phyloP scores from a whole-genome alignment of 2,113 vertebrate species.

The Donacobius atricapilla region DNA sequence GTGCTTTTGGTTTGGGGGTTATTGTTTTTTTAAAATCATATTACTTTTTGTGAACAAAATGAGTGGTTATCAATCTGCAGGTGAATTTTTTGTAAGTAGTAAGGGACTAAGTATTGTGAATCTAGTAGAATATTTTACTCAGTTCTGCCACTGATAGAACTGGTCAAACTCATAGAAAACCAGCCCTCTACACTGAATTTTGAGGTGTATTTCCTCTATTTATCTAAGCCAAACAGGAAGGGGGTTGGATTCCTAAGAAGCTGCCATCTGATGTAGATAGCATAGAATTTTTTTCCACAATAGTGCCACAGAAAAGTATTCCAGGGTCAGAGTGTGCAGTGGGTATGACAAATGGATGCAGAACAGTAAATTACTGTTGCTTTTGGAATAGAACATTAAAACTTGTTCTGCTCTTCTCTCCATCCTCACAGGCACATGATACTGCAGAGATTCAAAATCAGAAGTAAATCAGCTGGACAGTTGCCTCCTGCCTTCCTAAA shows the following conservation, averaged over 20 bases:
- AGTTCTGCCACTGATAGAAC: background rate
- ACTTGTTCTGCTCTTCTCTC: background rate
- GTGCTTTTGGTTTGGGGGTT: background rate
- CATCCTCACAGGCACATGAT: background rate
- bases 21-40: background rate
- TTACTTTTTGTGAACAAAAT: background rate
- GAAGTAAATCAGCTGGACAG: background rate
- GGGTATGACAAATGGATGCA: background rate
- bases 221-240: background rate
- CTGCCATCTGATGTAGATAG: background rate
- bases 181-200: background rate
- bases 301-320: background rate
- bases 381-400: background rate
- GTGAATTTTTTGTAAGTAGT: background rate
- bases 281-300: background rate
- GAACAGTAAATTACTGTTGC: background rate
- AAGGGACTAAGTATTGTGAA: background rate
- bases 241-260: background rate
- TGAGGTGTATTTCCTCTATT: background rate
- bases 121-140: background rate
- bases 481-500: constrained; percentile 7
- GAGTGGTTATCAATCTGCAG: background rate
- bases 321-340: background rate
- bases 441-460: background rate
- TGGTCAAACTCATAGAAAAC: background rate